Percentiles rank a stretch among this genome's conserved stretches.
These are phyloP conservation scores for Rattus rattus DNA, from an alignment of 2,113 vertebrate genomes.

Conservation along the genomic window DNA sequence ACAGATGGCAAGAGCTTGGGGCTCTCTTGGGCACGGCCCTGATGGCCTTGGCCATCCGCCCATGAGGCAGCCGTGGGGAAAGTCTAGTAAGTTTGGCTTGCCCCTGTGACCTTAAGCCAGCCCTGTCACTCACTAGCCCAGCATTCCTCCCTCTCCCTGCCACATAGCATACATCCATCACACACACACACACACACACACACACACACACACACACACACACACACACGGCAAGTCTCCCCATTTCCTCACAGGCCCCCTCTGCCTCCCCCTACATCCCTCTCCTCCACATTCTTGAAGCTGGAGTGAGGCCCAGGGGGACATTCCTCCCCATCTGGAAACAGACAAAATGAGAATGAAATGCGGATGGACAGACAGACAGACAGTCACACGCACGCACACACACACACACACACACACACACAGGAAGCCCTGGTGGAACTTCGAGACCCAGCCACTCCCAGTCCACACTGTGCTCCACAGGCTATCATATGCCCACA, in stretches of 20 bases:
- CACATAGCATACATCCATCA: not conserved
- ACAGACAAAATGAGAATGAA: not conserved
- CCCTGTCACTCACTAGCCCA: not conserved
- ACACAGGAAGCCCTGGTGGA: not conserved
- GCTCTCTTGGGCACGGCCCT: not conserved
- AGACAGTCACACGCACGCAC: not conserved
- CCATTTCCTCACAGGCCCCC: not conserved
- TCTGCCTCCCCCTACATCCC: not conserved
- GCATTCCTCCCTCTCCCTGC: not conserved
- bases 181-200: not conserved
- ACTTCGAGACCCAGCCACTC: not conserved
- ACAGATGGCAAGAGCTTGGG: slow-evolving; percentile 52
- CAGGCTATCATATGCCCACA: not conserved
- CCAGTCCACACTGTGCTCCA: not conserved
- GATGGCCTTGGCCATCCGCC: not conserved
- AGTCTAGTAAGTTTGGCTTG: not conserved
- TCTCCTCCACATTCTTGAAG: not conserved
- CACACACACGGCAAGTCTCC: not conserved
- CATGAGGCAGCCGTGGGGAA: not conserved
- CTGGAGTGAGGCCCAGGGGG: not conserved
- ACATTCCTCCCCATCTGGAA: not conserved
- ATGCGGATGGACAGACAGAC: not conserved
- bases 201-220: not conserved
- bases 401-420: not conserved
- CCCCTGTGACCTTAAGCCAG: not conserved